Conservation (phyloP, 1,140 invertebrate genomes). For the Phymastichus coffea region DNA sequence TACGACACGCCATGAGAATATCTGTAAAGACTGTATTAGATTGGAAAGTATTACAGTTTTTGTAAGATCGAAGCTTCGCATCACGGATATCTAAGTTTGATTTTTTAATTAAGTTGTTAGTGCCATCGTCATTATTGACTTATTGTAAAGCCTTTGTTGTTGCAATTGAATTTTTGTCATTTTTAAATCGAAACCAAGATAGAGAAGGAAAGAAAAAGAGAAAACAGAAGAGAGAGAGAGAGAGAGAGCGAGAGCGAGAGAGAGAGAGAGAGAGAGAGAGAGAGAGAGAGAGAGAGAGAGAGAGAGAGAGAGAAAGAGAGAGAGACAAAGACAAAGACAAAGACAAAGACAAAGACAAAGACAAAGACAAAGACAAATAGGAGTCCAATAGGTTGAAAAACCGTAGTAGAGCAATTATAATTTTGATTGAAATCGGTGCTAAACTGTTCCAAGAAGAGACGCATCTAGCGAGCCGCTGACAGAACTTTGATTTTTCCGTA, state of each 20-base stretch:
- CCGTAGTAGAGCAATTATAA: conserved; percentile 20
- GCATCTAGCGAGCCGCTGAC: conserved; percentile 12
- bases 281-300: no score
- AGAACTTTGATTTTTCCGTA: conserved; percentile 25
- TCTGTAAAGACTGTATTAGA: conserved; percentile 53
- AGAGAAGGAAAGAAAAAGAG: conserved; percentile 13
- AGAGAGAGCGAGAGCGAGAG: no score
- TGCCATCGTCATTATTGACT: conserved; percentile 32
- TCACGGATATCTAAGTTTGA: conserved; percentile 23
- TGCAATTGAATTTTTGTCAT: conserved; percentile 29
- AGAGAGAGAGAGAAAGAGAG: no score
- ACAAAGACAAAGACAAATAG: no score
- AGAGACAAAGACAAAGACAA: no score
- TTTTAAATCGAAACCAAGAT: conserved; percentile 24
- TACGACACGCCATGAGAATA: conserved; percentile 33
- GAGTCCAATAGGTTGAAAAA: no score
- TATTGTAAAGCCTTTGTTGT: conserved; percentile 24
- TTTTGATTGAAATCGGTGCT: conserved; percentile 27
- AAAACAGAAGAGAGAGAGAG: no score
- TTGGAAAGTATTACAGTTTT: conserved; percentile 50
- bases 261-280: no score
- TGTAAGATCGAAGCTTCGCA: conserved; percentile 37
- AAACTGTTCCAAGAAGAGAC: conserved; percentile 18
- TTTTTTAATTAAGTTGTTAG: conserved; percentile 36
- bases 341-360: no score